Conservation (phyloP, 2,888 invertebrate genomes). For the Andrena trimmerana region DNA sequence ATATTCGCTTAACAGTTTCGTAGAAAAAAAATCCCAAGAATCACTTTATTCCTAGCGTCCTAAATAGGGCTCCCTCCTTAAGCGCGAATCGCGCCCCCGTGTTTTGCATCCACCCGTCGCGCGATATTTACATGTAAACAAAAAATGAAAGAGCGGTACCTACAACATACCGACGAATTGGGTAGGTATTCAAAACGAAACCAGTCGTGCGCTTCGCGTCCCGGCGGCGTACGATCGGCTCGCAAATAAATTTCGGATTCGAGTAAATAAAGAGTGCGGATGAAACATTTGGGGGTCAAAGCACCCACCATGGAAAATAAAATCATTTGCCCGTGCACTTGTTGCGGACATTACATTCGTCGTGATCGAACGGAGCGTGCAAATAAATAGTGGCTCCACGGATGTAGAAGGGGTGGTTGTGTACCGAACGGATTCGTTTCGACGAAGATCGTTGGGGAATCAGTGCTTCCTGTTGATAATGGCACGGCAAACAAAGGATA, state of each 20-base stretch:
- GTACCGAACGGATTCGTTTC: constrained; percentile 19
- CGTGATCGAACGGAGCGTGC: constrained; percentile 29
- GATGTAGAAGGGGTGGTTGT: not conserved
- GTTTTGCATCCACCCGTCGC: not conserved
- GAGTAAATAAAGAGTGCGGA: constrained; percentile 48
- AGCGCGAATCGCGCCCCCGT: too few species aligned
- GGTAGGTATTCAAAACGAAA: constrained; percentile 41
- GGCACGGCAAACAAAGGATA: not conserved
- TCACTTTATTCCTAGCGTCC: too few species aligned
- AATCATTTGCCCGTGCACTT: constrained; percentile 49
- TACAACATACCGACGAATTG: constrained; percentile 8
- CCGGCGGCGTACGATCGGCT: constrained; percentile 16
- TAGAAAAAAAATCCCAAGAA: too few species aligned
- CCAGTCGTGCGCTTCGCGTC: constrained; percentile 6
- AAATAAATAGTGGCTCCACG: constrained; percentile 9
- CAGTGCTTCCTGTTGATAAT: constrained; percentile 11
- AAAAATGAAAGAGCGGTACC: not conserved
- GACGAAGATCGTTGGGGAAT: constrained; percentile 35
- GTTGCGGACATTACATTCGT: constrained; percentile 45
- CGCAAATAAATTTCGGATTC: constrained; percentile 47
- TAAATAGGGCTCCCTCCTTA: too few species aligned
- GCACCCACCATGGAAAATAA: constrained; percentile 52
- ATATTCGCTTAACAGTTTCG: too few species aligned
- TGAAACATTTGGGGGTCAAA: constrained; percentile 49
- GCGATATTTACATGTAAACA: not conserved